These are phyloP conservation scores for Percopsis omiscomaycus DNA, from an alignment of 2,797 vertebrate species.

Conservation along the genomic window DNA sequence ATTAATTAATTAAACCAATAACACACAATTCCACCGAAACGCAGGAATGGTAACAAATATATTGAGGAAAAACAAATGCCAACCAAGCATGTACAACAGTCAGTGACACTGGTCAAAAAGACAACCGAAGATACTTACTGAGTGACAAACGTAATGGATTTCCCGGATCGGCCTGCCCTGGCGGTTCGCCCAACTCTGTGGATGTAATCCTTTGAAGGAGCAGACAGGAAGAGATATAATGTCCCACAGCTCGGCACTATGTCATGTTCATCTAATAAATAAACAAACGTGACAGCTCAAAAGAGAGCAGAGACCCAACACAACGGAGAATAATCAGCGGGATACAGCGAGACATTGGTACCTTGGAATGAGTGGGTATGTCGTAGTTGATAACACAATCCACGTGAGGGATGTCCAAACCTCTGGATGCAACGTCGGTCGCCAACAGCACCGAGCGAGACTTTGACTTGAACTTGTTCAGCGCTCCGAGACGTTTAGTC, in stretches of 20 bases:
- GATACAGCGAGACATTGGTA: slow-evolving; percentile 32
- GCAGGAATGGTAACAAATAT: not conserved
- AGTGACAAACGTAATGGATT: slow-evolving; percentile 95
- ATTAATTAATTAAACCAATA: too few relatives aligned
- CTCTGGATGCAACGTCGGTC: slow-evolving; percentile 95
- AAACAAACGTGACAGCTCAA: too few relatives aligned
- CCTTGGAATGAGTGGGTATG: slow-evolving; percentile 98
- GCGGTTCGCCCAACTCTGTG: slow-evolving; percentile 95
- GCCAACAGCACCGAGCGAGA: slow-evolving; percentile 93
- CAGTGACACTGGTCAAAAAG: not conserved
- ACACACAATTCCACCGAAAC: not conserved
- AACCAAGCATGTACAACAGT: not conserved
- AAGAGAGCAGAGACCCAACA: not conserved
- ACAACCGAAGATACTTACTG: slow-evolving; percentile 81
- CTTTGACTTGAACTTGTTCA: slow-evolving; percentile 98
- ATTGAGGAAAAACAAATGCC: not conserved
- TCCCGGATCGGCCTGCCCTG: slow-evolving; percentile 93
- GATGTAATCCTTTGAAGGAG: slow-evolving; percentile 88
- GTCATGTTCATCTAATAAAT: not conserved
- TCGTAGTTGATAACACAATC: slow-evolving; percentile 98
- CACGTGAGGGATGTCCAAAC: slow-evolving; percentile 95
- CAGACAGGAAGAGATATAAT: slow-evolving; percentile 1
- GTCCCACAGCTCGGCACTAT: not conserved
- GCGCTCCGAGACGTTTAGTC: slow-evolving; percentile 92
- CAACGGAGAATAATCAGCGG: not conserved